Conservation (phyloP, 2,113 vertebrate genomes). For the Girardinichthys multiradiatus region DNA sequence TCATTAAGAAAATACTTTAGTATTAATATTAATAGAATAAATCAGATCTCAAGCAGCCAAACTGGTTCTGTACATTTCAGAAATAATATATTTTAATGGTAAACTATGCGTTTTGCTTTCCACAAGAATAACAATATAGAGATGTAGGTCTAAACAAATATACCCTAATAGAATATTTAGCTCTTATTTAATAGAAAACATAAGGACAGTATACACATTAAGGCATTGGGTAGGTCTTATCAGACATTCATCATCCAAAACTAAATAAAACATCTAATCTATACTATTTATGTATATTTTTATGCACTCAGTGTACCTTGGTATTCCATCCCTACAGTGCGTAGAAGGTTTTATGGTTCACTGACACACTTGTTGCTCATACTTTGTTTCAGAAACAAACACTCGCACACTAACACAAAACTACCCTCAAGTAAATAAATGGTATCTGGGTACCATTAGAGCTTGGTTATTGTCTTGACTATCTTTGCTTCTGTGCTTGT, state of each 20-base stretch:
- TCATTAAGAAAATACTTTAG: conserved; percentile 75
- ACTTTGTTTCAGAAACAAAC: conserved; percentile 48
- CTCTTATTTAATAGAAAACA: conserved; percentile 68
- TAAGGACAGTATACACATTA: conserved; percentile 78
- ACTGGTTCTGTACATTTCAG: conserved; percentile 57
- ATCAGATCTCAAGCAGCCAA: conserved; percentile 62
- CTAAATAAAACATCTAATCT: conserved; percentile 73
- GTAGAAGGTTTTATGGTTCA: conserved; percentile 40
- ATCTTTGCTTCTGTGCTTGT: conserved; percentile 61
- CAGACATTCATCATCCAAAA: conserved; percentile 84
- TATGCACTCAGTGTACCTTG: conserved; percentile 71
- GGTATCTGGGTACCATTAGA: conserved; percentile 52
- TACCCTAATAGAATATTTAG: conserved; percentile 65
- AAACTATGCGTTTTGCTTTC: conserved; percentile 58
- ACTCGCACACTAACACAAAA: conserved; percentile 32
- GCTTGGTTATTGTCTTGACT: conserved; percentile 49
- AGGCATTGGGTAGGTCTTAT: conserved; percentile 83
- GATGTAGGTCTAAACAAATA: conserved; percentile 63
- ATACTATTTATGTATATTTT: conserved; percentile 68
- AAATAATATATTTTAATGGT: conserved; percentile 58
- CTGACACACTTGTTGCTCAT: conserved; percentile 54
- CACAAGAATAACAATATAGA: conserved; percentile 72
- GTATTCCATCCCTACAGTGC: conserved; percentile 80
- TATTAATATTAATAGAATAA: conserved; percentile 66
- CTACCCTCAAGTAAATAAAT: conserved; percentile 59